Base-by-base conservation (phyloP, 2,888 invertebrate species). In the Salticus scenicus region DNA sequence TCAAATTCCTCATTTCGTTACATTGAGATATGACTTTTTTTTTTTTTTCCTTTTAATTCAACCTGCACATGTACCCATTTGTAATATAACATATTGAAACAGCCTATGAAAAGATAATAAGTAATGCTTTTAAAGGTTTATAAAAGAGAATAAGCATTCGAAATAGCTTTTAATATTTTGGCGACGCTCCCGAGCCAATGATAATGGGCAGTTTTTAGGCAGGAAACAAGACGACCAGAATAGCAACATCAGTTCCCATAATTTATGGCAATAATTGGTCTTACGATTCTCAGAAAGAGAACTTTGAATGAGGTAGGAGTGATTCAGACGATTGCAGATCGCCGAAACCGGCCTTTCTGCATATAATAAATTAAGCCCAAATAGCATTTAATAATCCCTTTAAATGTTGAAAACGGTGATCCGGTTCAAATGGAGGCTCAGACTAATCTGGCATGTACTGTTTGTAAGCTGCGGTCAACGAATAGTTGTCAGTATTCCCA, bases 191-290 rank as follows among this genome's bases (percentile, higher is more conserved):
- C 64, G 28, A 20, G 10, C 17, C 12, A 33, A 33, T 31, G n/a
- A 37, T 37, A 41, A 63, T 74, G 28, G 64, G 37, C 37, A 69
- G 57, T 27, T 31, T 83, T 74, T 76, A 63, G 41, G 47, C 73
- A 69, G 73, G 78, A 84, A 84, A 64, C 51, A 67, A 67, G 57
- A 63, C 24, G 57, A 73, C 73, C 63, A 72, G 78, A 84, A 78
- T 84, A 78, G 74, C 69, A 74, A 74, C 66, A 57, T 78, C 84
- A 74, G 63, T 73, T 47, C 69, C 27, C 24, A 66, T 74, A 84
- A 84, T 84, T 84, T 78, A 84, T 78, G 71, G 77, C 84, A 69
- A 78, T 84, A 84, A 84, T 84, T 84, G 84, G 78, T 70, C 69
- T 57, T 37, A 37, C 31, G 42, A 72, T 84, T 84, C 84, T 41